Evolutionary conservation across 2,888 invertebrate species (phyloP).

Genomic region (Agrotis segetum): DNA sequence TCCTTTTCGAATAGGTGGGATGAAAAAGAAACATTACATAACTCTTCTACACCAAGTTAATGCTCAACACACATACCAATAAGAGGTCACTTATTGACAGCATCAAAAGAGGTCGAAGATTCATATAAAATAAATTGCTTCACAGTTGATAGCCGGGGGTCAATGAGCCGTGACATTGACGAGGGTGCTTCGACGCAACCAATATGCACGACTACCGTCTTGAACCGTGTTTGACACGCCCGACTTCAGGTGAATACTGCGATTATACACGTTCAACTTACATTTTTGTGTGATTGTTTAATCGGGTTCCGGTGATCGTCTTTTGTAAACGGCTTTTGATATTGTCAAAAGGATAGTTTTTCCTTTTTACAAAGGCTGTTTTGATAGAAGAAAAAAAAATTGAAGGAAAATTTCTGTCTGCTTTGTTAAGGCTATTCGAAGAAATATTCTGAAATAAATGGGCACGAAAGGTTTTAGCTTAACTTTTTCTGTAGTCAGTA

Average conservation of each 20-base stretch:
- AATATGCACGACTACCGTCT: constrained; percentile 85
- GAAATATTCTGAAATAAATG: not conserved
- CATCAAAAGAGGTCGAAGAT: constrained; percentile 83
- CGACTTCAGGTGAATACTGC: constrained; percentile 80
- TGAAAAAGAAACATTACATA: constrained; percentile 2
- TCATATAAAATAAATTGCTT: constrained; percentile 90
- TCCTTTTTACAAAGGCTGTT: too few relatives aligned
- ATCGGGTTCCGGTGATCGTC: constrained; percentile 5
- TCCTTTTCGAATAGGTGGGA: too few relatives aligned
- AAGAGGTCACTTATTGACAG: constrained; percentile 83
- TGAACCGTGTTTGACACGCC: constrained; percentile 84
- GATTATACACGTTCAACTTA: constrained; percentile 55
- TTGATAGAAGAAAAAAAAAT: too few relatives aligned
- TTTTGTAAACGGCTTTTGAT: not conserved
- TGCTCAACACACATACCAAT: constrained; percentile 67
- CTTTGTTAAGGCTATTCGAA: too few relatives aligned
- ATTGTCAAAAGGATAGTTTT: too few relatives aligned
- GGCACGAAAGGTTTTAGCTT: too few relatives aligned
- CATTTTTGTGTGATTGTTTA: constrained; percentile 50
- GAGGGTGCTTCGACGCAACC: constrained; percentile 79
- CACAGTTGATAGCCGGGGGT: constrained; percentile 87
- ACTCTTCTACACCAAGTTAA: constrained; percentile 48
- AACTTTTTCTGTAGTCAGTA: too few relatives aligned
- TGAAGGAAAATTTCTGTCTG: too few relatives aligned
- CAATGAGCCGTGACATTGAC: constrained; percentile 90